Percentiles rank a stretch among this genome's conserved stretches.
These are phyloP conservation scores for Ichneumon xanthorius DNA, from an alignment of 2,888 invertebrate species.

Conservation along the genomic window DNA sequence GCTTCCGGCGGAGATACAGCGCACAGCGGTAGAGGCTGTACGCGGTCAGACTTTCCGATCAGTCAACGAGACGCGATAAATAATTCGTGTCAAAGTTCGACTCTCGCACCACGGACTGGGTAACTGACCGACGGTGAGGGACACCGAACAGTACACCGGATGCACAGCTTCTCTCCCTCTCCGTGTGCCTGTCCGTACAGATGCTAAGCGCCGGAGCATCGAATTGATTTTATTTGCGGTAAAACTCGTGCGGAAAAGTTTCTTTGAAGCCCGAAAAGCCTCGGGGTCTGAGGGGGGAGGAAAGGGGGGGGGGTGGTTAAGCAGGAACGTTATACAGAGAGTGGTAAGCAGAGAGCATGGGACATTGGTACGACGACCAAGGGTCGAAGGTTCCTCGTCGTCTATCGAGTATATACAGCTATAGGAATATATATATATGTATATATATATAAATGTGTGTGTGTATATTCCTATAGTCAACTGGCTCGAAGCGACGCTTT, in stretches of 20 bases:
- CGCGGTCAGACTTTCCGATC: slow-evolving; percentile 46
- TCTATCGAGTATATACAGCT: slow-evolving; percentile 32
- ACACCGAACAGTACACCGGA: slow-evolving; percentile 10
- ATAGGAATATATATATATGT: neutral
- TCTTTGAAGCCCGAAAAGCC: slow-evolving; percentile 67
- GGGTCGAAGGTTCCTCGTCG: slow-evolving; percentile 64
- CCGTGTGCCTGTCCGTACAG: slow-evolving; percentile 5
- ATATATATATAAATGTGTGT: neutral
- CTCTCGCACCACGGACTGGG: slow-evolving; percentile 55
- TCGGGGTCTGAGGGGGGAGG: slow-evolving; percentile 9
- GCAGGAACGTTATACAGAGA: slow-evolving; percentile 39
- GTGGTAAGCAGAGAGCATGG: slow-evolving; percentile 43
- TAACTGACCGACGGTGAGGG: slow-evolving; percentile 38
- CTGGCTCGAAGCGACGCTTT: slow-evolving; percentile 62
- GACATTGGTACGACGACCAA: slow-evolving; percentile 57
- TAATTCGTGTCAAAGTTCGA: slow-evolving; percentile 52
- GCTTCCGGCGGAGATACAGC: slow-evolving; percentile 45
- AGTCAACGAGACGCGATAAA: slow-evolving; percentile 50
- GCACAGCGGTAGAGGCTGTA: slow-evolving; percentile 16
- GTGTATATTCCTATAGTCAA: slow-evolving; percentile 19
- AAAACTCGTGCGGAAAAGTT: slow-evolving; percentile 58
- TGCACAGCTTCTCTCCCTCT: slow-evolving; percentile 7
- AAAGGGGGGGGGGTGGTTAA: too few relatives aligned
- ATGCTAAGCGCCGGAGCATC: slow-evolving; percentile 35
- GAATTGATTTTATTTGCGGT: slow-evolving; percentile 65